A percentile compares a stretch with the other conserved stretches of the same genome.
Conservation (phyloP, 2,888 invertebrate species). For the Drosophila mercatorum region DNA sequence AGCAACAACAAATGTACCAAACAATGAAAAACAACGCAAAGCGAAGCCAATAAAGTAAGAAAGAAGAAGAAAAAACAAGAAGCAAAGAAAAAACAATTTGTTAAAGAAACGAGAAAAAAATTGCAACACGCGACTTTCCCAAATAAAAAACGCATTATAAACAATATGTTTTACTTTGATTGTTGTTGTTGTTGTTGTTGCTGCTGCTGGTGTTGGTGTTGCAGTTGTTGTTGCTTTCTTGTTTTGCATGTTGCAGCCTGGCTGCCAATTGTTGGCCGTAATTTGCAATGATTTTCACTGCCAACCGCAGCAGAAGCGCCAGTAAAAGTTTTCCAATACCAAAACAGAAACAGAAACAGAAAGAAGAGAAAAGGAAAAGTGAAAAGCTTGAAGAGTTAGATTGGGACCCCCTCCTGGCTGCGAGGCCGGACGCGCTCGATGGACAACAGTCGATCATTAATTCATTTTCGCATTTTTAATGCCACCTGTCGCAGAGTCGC, state of each 20-base stretch:
- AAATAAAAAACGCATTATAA: slow-evolving; percentile 78
- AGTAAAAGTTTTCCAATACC: slow-evolving; percentile 72
- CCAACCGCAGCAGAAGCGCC: slow-evolving; percentile 59
- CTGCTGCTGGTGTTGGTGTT: slow-evolving; percentile 43
- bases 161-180: slow-evolving; percentile 63
- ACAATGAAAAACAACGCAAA: slow-evolving; percentile 43
- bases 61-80: slow-evolving; percentile 14
- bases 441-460: slow-evolving; percentile 58
- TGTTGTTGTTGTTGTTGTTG: slow-evolving; percentile 57
- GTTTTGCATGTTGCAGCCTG: slow-evolving; percentile 72
- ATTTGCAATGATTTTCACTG: slow-evolving; percentile 75
- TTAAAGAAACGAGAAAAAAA: slow-evolving; percentile 32
- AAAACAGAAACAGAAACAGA: slow-evolving; percentile 41
- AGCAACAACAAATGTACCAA: slow-evolving; percentile 11
- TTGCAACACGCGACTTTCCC: slow-evolving; percentile 77
- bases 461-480: slow-evolving; percentile 50
- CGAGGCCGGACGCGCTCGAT: slow-evolving; percentile 37
- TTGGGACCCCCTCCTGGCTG: slow-evolving; percentile 38
- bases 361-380: slow-evolving; percentile 68
- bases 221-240: slow-evolving; percentile 61
- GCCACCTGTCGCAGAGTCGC: slow-evolving; percentile 42
- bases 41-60: slow-evolving; percentile 48
- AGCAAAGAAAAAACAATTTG: slow-evolving; percentile 16
- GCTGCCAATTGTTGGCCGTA: slow-evolving; percentile 59
- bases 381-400: slow-evolving; percentile 58